Evolutionary conservation across 1,140 invertebrate species (phyloP), one percentile per base, ranked within the genome.

Genomic region (Nephila pilipes): DNA sequence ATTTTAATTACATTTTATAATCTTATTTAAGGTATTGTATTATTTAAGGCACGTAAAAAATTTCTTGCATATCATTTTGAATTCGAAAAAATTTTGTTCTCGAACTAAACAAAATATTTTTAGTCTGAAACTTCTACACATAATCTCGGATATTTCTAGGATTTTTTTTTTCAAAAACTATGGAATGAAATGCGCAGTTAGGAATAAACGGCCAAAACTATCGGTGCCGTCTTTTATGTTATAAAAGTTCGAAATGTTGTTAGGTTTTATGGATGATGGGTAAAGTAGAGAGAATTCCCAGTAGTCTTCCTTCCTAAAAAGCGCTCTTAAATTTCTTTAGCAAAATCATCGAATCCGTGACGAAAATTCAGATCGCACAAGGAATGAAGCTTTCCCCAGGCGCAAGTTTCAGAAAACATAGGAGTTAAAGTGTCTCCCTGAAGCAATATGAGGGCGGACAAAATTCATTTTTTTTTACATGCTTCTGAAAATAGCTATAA

Each of bases 201-300:
- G n/a, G 65, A 69, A 69, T n/a, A 69, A 69, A 69, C 32, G 25
- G 29, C 14, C n/a, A 16, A 25, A 46, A 29, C 14, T 29, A 16
- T 29, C 14, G 29, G 8, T 16, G 10, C 29, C 65, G 1, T 69
- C 14, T 36, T 69, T 69, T 32, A 29, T 14, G 25, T 69, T 69
- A 10, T 60, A 60, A 60, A 60, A 22, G 16, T 60, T 22, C 69
- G 69, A 25, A 80, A 80, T 80, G 79, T 22, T 29, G 36, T 80
- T 22, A 80, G 79, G 38, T 81, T 81, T 81, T 81, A 81, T 81
- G 79, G 79, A 46, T 81, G n/a, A n/a, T 46, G 36, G 79, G 22
- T 81, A 81, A 81, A 81, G 25, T 22, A 25, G 65, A 32, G 14
- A 10, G 25, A 81, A 46, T 54, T 60, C 57, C 55, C 25, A 16